Evolutionary conservation across 53 echinoderm and acorn worm species (phyloP), one percentile per base, ranked within the genome.

Genomic region (Hippasteria phrygiana): DNA sequence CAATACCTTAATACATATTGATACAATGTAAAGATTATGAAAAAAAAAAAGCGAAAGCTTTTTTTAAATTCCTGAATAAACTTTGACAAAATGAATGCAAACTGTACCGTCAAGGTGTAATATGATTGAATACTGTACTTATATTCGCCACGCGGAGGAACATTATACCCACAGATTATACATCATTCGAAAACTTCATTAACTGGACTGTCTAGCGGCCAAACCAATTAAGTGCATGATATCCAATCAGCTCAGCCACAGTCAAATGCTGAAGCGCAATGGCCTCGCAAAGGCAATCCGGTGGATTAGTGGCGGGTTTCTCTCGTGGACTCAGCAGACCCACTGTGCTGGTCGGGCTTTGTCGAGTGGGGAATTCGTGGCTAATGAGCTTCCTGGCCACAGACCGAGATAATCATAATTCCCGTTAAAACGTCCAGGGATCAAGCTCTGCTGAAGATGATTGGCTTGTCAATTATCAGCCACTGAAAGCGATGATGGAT

Each of bases 381-480:
- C 69, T 67, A 67, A 67, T 67, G 69, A 67, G 69, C 36, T 67
- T 67, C 37, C 69, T 11, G 59, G 59, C 22, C 36, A 67, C 9
- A 27, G 69, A 35, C 13, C 22, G 36, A 5, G 14, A 36, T 33
- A 27, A 29, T 28, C 32, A 36, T 36, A 67, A 35, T 67, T 67
- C 69, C 14, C n/a, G 26, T 36, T 26, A 26, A n/a, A n/a, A 33
- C 12, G 33, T 31, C 3, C 1, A 17, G 34, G 33, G 69, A 36
- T 67, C 69, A 26, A 59, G 26, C 7, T 24, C 59, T 24, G 59
- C 8, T 26, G 59, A 6, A 59, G 59, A 59, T 59, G 59, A 59
- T 12, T 22, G n/a, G n/a, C 59, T 59, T 59, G 59, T 59, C 22
- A 24, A 59, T 26, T n/a, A 59, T 59, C 59, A 59, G 59, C 59